Percentiles rank a stretch among this genome's conserved stretches.
Conservation (phyloP, 2,888 invertebrate species). For the Spodoptera picta region DNA sequence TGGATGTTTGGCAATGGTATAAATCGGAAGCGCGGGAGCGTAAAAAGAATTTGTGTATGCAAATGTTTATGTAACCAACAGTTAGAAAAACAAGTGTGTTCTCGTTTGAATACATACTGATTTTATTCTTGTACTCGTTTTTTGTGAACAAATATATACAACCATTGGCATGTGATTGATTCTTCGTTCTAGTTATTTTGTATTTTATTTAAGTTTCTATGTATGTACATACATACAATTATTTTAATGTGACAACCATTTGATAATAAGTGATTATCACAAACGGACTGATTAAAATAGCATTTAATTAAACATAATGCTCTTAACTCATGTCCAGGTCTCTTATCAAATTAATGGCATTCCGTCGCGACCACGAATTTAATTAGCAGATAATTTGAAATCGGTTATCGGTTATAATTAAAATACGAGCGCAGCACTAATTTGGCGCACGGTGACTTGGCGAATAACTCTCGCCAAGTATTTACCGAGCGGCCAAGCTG, state of each 20-base stretch:
- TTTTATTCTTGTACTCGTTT: neutral
- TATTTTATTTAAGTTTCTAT: too few relatives aligned
- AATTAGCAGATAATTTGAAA: conserved; percentile 56
- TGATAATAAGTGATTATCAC: neutral
- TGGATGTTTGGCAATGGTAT: conserved; percentile 2
- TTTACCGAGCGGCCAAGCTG: conserved; percentile 28
- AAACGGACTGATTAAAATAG: neutral
- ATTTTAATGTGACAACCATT: too few relatives aligned
- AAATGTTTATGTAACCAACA: conserved; percentile 8
- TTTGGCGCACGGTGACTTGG: conserved; percentile 32
- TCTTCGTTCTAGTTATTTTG: too few relatives aligned
- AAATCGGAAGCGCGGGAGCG: neutral
- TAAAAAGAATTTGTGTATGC: neutral
- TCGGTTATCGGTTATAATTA: conserved; percentile 53
- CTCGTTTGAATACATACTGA: conserved; percentile 3
- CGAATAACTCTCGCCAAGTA: conserved; percentile 37
- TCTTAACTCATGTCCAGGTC: conserved; percentile 16
- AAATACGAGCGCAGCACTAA: conserved; percentile 40
- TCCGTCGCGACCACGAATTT: conserved; percentile 37
- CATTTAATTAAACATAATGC: conserved; percentile 20
- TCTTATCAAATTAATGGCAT: conserved; percentile 31
- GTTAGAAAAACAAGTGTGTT: neutral
- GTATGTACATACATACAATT: too few relatives aligned
- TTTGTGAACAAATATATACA: too few relatives aligned
- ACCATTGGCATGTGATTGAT: too few relatives aligned